Conservation (phyloP, 2,113 vertebrate genomes). For the Monopterus albus region DNA sequence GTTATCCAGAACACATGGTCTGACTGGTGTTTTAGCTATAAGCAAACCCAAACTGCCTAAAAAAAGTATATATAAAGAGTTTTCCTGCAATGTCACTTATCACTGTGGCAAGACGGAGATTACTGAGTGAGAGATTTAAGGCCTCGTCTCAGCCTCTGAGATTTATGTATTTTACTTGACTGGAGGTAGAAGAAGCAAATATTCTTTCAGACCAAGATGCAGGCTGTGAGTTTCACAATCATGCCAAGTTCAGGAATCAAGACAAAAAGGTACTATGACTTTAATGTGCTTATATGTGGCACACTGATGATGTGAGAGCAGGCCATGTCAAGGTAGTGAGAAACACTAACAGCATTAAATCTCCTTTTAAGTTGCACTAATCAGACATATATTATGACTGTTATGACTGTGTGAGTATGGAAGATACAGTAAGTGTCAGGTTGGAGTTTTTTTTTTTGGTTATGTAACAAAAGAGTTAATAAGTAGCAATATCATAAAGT, state of each 20-base stretch:
- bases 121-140: conserved; percentile 73
- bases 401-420: too few relatives aligned
- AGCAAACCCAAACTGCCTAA: conserved; percentile 47
- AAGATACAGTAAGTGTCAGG: too few relatives aligned
- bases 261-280: conserved; percentile 61
- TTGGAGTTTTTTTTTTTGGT: too few relatives aligned
- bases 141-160: conserved; percentile 14
- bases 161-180: conserved; percentile 69
- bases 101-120: conserved; percentile 66
- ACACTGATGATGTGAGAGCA: conserved; percentile 63
- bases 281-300: conserved; percentile 64
- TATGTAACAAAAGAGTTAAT: background rate
- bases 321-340: conserved; percentile 57
- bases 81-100: conserved; percentile 68
- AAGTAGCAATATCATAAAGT: background rate
- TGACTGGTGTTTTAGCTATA: conserved; percentile 55
- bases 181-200: conserved; percentile 4
- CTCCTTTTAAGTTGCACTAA: conserved; percentile 66
- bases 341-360: conserved; percentile 74
- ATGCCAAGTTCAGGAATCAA: conserved; percentile 26
- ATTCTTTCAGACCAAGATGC: conserved; percentile 48
- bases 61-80: conserved; percentile 50
- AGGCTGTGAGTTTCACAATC: background rate
- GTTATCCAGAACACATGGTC: conserved; percentile 44
- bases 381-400: too few relatives aligned